These are phyloP conservation scores for Oscheius myriophilus DNA, from an alignment of 2,888 invertebrate species.

Conservation along the genomic window DNA sequence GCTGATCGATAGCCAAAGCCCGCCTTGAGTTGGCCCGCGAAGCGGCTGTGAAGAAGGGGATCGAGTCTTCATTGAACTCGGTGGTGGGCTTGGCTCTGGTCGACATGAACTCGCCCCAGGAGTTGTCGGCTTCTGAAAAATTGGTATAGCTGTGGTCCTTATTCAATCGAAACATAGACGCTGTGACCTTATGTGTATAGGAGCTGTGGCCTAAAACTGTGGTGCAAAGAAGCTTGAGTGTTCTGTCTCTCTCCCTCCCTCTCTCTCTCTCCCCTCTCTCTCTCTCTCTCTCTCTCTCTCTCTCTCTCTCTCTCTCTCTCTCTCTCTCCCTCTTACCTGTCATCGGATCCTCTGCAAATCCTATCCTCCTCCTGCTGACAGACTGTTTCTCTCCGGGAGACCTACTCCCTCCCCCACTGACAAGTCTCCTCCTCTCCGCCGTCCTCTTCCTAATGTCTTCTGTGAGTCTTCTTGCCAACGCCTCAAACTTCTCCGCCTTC, in stretches of 20 bases:
- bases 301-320: neutral
- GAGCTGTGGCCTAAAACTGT: neutral
- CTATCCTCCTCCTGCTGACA: constrained; percentile 5
- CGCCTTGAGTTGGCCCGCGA: constrained; percentile 52
- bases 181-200: neutral
- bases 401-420: too few relatives aligned
- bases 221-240: neutral
- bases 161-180: neutral
- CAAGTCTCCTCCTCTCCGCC: neutral
- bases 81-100: neutral
- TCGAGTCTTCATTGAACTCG: constrained; percentile 11
- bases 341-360: neutral
- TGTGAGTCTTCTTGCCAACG: constrained; percentile 33
- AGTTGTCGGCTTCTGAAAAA: constrained; percentile 3
- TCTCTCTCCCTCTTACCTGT: neutral
- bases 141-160: too few relatives aligned
- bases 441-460: constrained; percentile 1
- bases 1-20: constrained; percentile 60
- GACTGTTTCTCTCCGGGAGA: too few relatives aligned
- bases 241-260: too few relatives aligned
- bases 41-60: constrained; percentile 32
- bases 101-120: constrained; percentile 3
- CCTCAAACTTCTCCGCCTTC: constrained; percentile 55
- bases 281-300: neutral
- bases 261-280: neutral